Percentiles rank a stretch among this genome's conserved stretches.
phyloP scores from a whole-genome alignment of 1,140 invertebrate genomes.

The Calliopsis andreniformis region DNA sequence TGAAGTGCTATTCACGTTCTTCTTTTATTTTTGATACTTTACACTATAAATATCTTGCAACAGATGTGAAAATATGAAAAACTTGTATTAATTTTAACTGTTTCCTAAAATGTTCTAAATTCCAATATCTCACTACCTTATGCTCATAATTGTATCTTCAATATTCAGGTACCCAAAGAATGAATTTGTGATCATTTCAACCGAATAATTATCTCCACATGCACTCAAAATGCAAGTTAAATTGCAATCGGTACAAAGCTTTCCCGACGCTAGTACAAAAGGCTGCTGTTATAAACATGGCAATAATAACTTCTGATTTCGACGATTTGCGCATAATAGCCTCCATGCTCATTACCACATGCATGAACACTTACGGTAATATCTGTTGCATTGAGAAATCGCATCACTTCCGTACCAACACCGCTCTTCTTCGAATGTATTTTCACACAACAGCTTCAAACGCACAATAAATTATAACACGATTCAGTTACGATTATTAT shows the following conservation, averaged over 20 bases:
- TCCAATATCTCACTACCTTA: no score
- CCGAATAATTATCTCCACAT: slow-evolving; percentile 7
- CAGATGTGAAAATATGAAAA: no score
- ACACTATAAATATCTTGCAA: no score
- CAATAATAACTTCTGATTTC: slow-evolving; percentile 27
- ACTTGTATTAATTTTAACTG: no score
- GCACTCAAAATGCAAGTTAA: neutral
- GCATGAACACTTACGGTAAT: slow-evolving; percentile 32
- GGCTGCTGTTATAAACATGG: slow-evolving; percentile 17
- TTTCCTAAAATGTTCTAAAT: no score
- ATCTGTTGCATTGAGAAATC: neutral
- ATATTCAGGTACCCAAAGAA: no score
- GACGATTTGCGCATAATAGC: neutral
- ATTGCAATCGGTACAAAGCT: neutral
- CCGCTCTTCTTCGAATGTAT: neutral
- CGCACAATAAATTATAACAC: neutral
- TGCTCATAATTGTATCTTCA: no score
- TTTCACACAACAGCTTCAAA: neutral
- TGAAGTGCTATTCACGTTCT: no score
- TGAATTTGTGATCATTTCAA: no score
- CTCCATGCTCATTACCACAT: neutral
- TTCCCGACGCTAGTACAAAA: neutral
- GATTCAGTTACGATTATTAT: no score
- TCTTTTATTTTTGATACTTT: no score
- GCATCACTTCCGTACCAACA: neutral